Percentiles rank a stretch among this genome's conserved stretches.
These are phyloP conservation scores for Drosophila busckii DNA, from an alignment of 1,140 invertebrate genomes.

Conservation along the genomic window DNA sequence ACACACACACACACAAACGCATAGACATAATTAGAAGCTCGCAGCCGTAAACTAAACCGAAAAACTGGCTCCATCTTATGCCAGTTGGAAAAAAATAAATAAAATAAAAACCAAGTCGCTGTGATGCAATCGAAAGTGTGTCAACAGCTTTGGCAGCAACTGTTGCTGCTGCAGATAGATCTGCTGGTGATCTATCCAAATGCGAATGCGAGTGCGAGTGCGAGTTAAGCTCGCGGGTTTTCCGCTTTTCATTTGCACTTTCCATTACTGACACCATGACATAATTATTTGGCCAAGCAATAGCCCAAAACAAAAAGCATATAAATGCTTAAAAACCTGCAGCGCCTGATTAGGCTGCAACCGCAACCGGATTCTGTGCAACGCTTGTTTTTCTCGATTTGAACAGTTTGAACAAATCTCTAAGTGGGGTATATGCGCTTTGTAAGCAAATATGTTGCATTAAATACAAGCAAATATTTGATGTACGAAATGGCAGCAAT, in stretches of 20 bases:
- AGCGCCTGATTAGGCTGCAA: slow-evolving; percentile 52
- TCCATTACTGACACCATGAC: slow-evolving; percentile 73
- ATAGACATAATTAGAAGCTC: slow-evolving; percentile 58
- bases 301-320: background rate
- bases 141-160: slow-evolving; percentile 61
- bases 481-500: no score
- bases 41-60: slow-evolving; percentile 58
- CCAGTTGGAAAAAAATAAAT: slow-evolving; percentile 33
- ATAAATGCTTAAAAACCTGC: slow-evolving; percentile 46
- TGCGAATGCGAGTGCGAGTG: background rate
- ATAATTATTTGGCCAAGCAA: slow-evolving; percentile 55
- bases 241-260: slow-evolving; percentile 72
- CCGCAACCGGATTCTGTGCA: slow-evolving; percentile 56
- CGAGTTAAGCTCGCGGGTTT: slow-evolving; percentile 37
- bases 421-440: slow-evolving; percentile 21
- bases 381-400: slow-evolving; percentile 40
- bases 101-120: no score
- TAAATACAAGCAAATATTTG: slow-evolving; percentile 2
- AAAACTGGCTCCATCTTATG: slow-evolving; percentile 67
- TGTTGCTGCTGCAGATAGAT: slow-evolving; percentile 40
- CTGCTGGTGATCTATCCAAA: slow-evolving; percentile 10
- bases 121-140: slow-evolving; percentile 73
- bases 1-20: slow-evolving; percentile 1
- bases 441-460: no score
- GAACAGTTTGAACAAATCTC: slow-evolving; percentile 16